Base-by-base conservation (phyloP, 2,113 vertebrate species). In the Podarcis raffonei region DNA sequence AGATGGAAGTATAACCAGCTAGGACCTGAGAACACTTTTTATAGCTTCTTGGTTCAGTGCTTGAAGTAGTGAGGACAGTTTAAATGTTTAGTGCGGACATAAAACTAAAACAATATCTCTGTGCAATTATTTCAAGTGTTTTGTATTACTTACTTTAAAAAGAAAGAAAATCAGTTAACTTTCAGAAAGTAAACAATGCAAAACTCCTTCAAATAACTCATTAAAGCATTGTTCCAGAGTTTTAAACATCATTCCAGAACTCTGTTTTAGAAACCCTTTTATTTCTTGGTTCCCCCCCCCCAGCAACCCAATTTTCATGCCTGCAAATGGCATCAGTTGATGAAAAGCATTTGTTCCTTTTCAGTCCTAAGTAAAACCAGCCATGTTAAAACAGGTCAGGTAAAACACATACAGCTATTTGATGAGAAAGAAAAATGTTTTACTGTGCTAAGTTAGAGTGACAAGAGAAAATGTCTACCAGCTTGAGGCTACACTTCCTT, bases 391-490 rank as follows among this genome's bases (percentile, higher is more conserved):
- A 86, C 90, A 96, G 92, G 86, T 93, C 93, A 93, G 94, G 91
- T 94, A 95, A 81, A 93, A 95, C 87, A 96, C 94, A 95, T 93
- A 91, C 82, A 88, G 87, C 90, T 87, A 91, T 94, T 95, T 92
- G 80, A 91, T 94, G 93, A 90, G 81, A 92, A 95, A 95, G 95
- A 91, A 94, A 94, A 93, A 93, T 86, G 90, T 62, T 89, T 91
- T 89, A 88, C 85, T 93, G 84, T 88, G 93, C 91, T 86, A 81
- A 89, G 90, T 92, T 86, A 95, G 95, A 96, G 86, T 93, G 96
- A 95, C 91, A 94, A 93, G 93, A 92, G 93, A 93, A 95, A 95
- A 96, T 93, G 92, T 91, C 87, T 93, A 85, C 91, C 95, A 93
- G 89, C 91, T 94, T 95, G 93, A 87, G 80, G 66, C 66, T 88